Evolutionary conservation across 1,140 invertebrate genomes (phyloP).

Genomic region (Atta colombica): DNA sequence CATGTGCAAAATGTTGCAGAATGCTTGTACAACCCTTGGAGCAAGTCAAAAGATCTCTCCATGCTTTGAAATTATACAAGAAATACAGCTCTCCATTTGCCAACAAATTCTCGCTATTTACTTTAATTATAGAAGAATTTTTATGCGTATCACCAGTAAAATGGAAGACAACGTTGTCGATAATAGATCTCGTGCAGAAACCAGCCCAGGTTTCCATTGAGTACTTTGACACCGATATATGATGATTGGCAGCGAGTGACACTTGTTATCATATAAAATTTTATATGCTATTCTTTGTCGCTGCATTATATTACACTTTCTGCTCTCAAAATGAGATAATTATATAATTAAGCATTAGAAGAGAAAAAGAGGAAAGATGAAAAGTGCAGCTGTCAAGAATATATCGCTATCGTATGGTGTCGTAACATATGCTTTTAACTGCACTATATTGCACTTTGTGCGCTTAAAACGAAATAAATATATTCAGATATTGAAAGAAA

Average conservation of each 20-base stretch:
- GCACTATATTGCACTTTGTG: neutral
- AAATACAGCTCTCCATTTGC: slow-evolving; percentile 87
- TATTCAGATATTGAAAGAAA: slow-evolving; percentile 5
- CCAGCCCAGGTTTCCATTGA: slow-evolving; percentile 63
- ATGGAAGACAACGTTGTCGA: slow-evolving; percentile 67
- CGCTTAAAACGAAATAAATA: neutral
- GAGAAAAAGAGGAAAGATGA: neutral
- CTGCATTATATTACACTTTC: neutral
- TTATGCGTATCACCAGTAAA: slow-evolving; percentile 64
- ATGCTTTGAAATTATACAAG: slow-evolving; percentile 84
- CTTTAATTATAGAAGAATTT: slow-evolving; percentile 82
- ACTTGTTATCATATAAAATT: neutral
- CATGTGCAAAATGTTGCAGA: slow-evolving; percentile 73
- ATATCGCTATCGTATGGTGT: neutral
- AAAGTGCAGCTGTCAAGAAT: neutral
- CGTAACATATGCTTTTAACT: neutral
- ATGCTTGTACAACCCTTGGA: slow-evolving; percentile 67
- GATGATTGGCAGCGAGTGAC: neutral
- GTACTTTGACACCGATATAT: neutral
- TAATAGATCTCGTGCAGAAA: slow-evolving; percentile 58
- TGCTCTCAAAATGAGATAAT: neutral
- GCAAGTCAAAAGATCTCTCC: slow-evolving; percentile 81
- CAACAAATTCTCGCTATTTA: slow-evolving; percentile 84
- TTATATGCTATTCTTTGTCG: neutral
- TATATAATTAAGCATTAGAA: neutral